Evolutionary conservation across 64 coral and sea anemone species (phyloP).

Genomic region (Cladopsammia gracilis): DNA sequence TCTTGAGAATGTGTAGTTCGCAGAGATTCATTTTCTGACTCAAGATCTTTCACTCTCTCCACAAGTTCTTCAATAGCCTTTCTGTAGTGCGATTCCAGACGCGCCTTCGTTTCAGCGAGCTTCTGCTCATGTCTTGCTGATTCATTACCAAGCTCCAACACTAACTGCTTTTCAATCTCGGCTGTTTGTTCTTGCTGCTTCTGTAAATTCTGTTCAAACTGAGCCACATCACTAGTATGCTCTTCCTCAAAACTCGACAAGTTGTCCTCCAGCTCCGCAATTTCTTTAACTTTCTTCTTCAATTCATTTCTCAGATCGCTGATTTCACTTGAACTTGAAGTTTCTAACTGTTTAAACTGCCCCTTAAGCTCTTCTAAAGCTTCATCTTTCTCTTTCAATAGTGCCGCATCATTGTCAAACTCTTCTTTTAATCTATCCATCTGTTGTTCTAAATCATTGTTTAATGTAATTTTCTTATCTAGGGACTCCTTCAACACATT

Average conservation of each 20-base stretch:
- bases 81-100: constrained; percentile 25
- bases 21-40: constrained; percentile 56
- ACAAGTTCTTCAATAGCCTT: constrained; percentile 40
- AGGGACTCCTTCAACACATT: constrained; percentile 66
- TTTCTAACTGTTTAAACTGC: constrained; percentile 52
- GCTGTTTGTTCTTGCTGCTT: constrained; percentile 85
- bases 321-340: constrained; percentile 57
- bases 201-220: constrained; percentile 69
- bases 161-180: constrained; percentile 86
- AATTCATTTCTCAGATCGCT: constrained; percentile 60
- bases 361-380: constrained; percentile 43
- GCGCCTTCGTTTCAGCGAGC: constrained; percentile 28
- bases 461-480: constrained; percentile 74
- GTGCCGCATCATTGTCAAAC: constrained; percentile 42
- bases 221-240: constrained; percentile 77
- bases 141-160: constrained; percentile 86
- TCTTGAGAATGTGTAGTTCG: constrained; percentile 72
- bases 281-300: constrained; percentile 77
- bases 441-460: constrained; percentile 65
- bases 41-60: constrained; percentile 38
- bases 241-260: constrained; percentile 95
- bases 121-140: constrained; percentile 74
- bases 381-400: constrained; percentile 50
- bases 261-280: constrained; percentile 89
- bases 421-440: constrained; percentile 40